These are phyloP conservation scores for Sardinella longiceps DNA, from an alignment of 2,797 vertebrate genomes.

Conservation along the genomic window DNA sequence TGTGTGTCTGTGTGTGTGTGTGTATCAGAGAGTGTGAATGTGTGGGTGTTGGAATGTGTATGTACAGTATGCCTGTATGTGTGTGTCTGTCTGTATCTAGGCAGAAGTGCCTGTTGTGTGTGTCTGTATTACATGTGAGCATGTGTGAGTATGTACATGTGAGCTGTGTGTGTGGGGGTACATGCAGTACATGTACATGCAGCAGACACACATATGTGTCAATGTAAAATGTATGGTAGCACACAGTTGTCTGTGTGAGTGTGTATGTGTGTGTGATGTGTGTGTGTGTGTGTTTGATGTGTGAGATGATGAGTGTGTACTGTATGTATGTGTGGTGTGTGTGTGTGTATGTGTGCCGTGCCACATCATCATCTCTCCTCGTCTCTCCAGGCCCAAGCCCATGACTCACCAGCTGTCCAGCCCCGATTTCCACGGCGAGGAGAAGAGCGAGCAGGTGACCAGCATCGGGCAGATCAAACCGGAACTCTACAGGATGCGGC, in stretches of 20 bases:
- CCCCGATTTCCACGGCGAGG: slow-evolving; percentile 83
- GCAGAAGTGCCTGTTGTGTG: background rate
- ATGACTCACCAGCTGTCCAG: slow-evolving; percentile 91
- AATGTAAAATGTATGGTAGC: background rate
- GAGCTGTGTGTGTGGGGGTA: background rate
- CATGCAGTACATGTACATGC: too few relatives aligned
- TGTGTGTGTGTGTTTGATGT: background rate
- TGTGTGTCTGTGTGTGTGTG: background rate
- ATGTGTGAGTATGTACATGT: background rate
- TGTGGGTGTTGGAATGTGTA: background rate
- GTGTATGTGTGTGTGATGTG: background rate
- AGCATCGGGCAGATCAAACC: slow-evolving; percentile 93
- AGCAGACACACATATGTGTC: slow-evolving; percentile 52
- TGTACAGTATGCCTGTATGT: background rate
- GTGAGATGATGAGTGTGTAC: background rate
- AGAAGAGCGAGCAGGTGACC: slow-evolving; percentile 89
- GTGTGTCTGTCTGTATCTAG: background rate
- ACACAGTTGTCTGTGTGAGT: background rate
- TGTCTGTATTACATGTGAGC: slow-evolving; percentile 51
- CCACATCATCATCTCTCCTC: slow-evolving; percentile 44
- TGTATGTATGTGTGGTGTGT: background rate
- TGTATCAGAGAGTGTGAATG: too few relatives aligned
- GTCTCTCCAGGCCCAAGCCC: slow-evolving; percentile 79
- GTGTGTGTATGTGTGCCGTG: background rate
- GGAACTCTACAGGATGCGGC: slow-evolving; percentile 84